These are phyloP conservation scores for Caenorhabditis angaria DNA, from an alignment of 2,888 invertebrate species.

Conservation along the genomic window DNA sequence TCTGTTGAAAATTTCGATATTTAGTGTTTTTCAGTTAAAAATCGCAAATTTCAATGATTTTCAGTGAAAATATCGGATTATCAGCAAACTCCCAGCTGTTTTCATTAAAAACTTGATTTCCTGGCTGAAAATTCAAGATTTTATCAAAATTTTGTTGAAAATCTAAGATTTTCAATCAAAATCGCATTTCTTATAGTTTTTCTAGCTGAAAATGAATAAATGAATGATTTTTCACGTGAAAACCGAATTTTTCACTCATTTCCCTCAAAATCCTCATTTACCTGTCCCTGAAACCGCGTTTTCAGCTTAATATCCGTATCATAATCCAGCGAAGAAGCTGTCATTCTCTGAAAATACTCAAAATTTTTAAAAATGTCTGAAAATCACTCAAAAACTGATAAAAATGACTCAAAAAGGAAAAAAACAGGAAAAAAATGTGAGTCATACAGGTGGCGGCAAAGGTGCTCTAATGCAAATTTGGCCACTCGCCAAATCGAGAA, in stretches of 20 bases:
- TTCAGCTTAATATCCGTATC: slow-evolving; percentile 67
- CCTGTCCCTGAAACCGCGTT: slow-evolving; percentile 65
- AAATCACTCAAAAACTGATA: neutral
- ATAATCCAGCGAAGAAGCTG: slow-evolving; percentile 35
- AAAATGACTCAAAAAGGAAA: too few relatives aligned
- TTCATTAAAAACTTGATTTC: too few relatives aligned
- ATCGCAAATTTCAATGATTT: too few relatives aligned
- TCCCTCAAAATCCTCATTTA: slow-evolving; percentile 16
- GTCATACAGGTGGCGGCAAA: neutral
- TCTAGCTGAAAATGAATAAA: neutral
- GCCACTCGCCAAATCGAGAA: neutral
- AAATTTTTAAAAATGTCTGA: neutral
- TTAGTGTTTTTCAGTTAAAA: too few relatives aligned
- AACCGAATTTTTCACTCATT: neutral
- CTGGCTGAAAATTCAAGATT: neutral
- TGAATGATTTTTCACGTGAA: neutral
- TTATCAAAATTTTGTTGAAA: neutral
- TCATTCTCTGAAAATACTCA: neutral
- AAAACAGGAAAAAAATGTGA: neutral
- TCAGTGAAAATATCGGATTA: too few relatives aligned
- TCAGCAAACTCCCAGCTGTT: too few relatives aligned
- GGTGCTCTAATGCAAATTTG: neutral
- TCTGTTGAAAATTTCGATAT: too few relatives aligned
- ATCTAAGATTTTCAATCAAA: neutral
- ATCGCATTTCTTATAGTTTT: neutral